These are phyloP conservation scores for Pherbina coryleti DNA, from an alignment of 2,888 invertebrate species.

Conservation along the genomic window DNA sequence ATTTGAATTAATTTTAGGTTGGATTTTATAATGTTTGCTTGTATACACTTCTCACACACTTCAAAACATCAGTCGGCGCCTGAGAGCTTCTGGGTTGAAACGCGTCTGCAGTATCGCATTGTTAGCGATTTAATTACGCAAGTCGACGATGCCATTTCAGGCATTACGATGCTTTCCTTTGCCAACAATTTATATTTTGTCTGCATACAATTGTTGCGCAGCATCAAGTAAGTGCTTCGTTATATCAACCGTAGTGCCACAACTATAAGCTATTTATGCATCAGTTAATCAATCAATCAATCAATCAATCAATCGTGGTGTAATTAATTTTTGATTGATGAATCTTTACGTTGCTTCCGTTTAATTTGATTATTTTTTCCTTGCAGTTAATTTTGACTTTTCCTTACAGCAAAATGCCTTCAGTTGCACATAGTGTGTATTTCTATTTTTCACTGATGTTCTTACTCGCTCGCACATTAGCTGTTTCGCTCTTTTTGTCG, in stretches of 20 bases:
- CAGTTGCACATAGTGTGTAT: slow-evolving; percentile 70
- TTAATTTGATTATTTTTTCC: neutral
- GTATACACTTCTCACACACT: too few species aligned
- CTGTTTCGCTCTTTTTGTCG: slow-evolving; percentile 72
- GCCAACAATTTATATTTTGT: slow-evolving; percentile 74
- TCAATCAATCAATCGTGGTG: neutral
- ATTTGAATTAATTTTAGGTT: neutral
- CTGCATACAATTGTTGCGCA: slow-evolving; percentile 73
- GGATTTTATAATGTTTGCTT: too few species aligned
- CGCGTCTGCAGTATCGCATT: slow-evolving; percentile 71
- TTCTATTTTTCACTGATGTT: slow-evolving; percentile 74
- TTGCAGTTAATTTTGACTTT: neutral
- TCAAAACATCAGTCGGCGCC: slow-evolving; percentile 51
- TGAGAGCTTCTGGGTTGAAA: slow-evolving; percentile 70
- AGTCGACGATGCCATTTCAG: slow-evolving; percentile 71
- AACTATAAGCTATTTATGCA: neutral
- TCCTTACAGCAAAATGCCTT: slow-evolving; percentile 62
- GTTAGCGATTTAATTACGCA: slow-evolving; percentile 70
- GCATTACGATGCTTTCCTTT: slow-evolving; percentile 72
- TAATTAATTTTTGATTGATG: neutral
- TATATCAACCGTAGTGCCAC: too few species aligned
- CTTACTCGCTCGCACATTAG: slow-evolving; percentile 71
- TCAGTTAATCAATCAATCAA: neutral
- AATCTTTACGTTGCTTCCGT: neutral
- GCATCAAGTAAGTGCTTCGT: slow-evolving; percentile 68